phyloP scores from a whole-genome alignment of 2,888 invertebrate genomes.

The Rhimphoctona megacephalus region DNA sequence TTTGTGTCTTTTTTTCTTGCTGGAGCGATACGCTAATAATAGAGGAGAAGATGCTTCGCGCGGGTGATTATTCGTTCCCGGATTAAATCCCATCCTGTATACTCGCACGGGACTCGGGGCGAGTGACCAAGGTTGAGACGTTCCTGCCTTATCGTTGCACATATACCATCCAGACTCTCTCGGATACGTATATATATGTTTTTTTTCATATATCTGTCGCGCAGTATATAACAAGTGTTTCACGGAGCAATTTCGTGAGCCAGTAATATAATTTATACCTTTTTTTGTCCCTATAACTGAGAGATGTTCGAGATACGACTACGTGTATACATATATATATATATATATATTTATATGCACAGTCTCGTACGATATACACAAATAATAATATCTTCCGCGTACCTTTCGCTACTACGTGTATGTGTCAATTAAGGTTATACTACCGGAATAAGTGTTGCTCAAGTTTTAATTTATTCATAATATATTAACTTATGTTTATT shows the following conservation, averaged over 20 bases:
- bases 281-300: conserved; percentile 5
- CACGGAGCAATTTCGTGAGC: conserved; percentile 43
- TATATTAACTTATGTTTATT: conserved; percentile 2
- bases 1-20: conserved; percentile 37
- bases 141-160: conserved; percentile 32
- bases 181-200: conserved; percentile 16
- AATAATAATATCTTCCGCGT: conserved; percentile 4
- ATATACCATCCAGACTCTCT: background rate
- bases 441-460: background rate
- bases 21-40: conserved; percentile 75
- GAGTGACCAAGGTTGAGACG: conserved; percentile 71
- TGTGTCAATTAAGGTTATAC: conserved; percentile 2
- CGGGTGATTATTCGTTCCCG: conserved; percentile 71
- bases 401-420: background rate
- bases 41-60: conserved; percentile 73
- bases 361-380: conserved; percentile 1
- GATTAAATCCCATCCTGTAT: conserved; percentile 76
- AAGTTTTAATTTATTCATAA: conserved; percentile 16
- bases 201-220: conserved; percentile 25
- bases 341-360: background rate
- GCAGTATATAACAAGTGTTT: conserved; percentile 41
- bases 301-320: background rate
- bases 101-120: conserved; percentile 57
- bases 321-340: background rate
- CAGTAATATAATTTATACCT: conserved; percentile 20